These are phyloP conservation scores for Drosophila baimaii DNA, from an alignment of 1,140 invertebrate genomes.

Conservation along the genomic window DNA sequence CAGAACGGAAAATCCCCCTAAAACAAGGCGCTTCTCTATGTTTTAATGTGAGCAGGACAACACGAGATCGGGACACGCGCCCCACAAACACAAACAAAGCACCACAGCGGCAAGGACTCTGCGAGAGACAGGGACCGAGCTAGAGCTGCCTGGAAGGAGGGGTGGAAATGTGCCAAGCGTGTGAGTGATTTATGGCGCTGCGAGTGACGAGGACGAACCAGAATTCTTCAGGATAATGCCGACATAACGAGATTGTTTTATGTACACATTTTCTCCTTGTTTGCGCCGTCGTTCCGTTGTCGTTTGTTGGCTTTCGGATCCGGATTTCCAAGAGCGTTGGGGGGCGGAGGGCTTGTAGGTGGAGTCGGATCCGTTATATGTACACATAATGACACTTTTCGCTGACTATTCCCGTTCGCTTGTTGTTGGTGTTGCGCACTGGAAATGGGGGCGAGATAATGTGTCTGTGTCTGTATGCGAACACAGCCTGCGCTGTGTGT, in stretches of 20 bases:
- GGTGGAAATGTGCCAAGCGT: constrained; percentile 74
- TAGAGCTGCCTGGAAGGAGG: constrained; percentile 19
- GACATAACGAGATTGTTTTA: constrained; percentile 84
- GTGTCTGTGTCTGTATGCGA: constrained; percentile 36
- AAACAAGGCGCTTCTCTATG: constrained; percentile 62
- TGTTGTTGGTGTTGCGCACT: constrained; percentile 32
- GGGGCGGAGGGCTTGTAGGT: constrained; percentile 14
- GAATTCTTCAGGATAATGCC: constrained; percentile 84
- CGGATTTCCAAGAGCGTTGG: constrained; percentile 17
- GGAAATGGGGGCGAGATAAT: constrained; percentile 62
- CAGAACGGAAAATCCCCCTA: constrained; percentile 27
- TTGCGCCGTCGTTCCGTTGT: constrained; percentile 52
- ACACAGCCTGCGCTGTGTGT: constrained; percentile 14
- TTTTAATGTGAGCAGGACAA: constrained; percentile 61
- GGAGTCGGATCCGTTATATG: constrained; percentile 48
- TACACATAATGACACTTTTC: constrained; percentile 75
- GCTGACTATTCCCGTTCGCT: constrained; percentile 49
- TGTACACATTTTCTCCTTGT: constrained; percentile 78
- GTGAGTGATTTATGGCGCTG: constrained; percentile 83
- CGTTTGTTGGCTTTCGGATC: constrained; percentile 32
- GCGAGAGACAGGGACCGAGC: constrained; percentile 15
- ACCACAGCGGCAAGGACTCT: constrained; percentile 14
- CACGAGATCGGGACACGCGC: constrained; percentile 44
- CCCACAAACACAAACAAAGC: constrained; percentile 49
- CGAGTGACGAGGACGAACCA: constrained; percentile 83